Conservation (phyloP, 2,888 invertebrate genomes). For the Drepanosiphum platanoidis region DNA sequence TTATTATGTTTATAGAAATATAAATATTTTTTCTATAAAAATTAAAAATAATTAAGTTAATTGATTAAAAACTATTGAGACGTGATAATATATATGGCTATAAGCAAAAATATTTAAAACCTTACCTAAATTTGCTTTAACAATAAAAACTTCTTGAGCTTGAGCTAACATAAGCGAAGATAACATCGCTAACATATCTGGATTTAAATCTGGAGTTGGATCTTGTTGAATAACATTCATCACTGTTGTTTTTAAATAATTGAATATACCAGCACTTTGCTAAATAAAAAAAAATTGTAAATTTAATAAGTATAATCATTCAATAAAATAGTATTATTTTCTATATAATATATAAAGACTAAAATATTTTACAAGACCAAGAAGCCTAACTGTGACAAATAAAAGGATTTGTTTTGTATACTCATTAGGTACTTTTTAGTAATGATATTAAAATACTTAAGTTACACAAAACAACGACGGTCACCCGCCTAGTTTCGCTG, state of each 20-base stretch:
- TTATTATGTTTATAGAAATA: too few relatives aligned
- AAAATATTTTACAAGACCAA: neutral
- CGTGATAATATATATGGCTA: too few relatives aligned
- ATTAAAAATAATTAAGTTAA: too few relatives aligned
- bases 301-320: neutral
- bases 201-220: conserved; percentile 93
- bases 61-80: too few relatives aligned
- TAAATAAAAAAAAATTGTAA: conserved; percentile 67
- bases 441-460: too few relatives aligned
- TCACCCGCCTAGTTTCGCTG: too few relatives aligned
- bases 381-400: too few relatives aligned
- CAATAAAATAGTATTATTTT: neutral
- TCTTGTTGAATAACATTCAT: conserved; percentile 90
- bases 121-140: conserved; percentile 87
- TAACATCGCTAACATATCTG: conserved; percentile 89
- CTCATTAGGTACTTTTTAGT: too few relatives aligned
- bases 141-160: conserved; percentile 96
- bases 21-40: too few relatives aligned
- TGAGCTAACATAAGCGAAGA: conserved; percentile 94
- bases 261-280: conserved; percentile 91
- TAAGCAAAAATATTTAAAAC: neutral
- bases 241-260: conserved; percentile 82
- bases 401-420: too few relatives aligned
- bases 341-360: neutral
- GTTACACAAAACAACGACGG: neutral